Conservation (phyloP, 2,797 vertebrate genomes). For the Cyclopterus lumpus region DNA sequence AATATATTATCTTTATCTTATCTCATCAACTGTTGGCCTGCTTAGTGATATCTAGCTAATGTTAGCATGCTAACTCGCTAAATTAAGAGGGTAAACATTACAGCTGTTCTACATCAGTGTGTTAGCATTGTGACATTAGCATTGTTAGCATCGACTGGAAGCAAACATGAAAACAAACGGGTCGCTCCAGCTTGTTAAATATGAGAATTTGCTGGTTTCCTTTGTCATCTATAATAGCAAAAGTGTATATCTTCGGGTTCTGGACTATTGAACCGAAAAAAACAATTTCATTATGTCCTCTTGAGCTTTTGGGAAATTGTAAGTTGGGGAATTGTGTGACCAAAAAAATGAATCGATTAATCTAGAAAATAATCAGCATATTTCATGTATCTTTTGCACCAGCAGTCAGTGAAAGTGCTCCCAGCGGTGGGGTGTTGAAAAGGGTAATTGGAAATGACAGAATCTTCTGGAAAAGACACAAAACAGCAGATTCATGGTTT, state of each 20-base stretch:
- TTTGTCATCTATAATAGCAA: not conserved
- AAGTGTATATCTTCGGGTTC: not conserved
- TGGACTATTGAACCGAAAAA: not conserved
- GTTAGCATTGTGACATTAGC: no score
- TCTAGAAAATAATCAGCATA: not conserved
- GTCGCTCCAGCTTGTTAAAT: no score
- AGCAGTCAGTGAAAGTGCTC: not conserved
- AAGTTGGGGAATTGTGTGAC: not conserved
- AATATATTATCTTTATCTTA: no score
- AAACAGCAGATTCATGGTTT: conserved; percentile 12
- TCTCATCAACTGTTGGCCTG: no score
- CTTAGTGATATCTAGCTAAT: not conserved
- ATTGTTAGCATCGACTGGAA: no score
- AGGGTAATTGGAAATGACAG: not conserved
- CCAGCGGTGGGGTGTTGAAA: not conserved
- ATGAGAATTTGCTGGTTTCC: not conserved
- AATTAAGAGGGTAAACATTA: not conserved
- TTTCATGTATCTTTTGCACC: not conserved
- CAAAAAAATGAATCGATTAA: not conserved
- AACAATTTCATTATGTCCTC: not conserved
- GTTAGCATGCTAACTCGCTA: not conserved
- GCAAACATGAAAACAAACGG: no score
- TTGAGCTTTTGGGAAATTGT: not conserved
- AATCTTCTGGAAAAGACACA: not conserved
- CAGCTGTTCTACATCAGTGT: no score